Base-by-base conservation (phyloP, 1,140 invertebrate genomes). In the Plodia interpunctella region DNA sequence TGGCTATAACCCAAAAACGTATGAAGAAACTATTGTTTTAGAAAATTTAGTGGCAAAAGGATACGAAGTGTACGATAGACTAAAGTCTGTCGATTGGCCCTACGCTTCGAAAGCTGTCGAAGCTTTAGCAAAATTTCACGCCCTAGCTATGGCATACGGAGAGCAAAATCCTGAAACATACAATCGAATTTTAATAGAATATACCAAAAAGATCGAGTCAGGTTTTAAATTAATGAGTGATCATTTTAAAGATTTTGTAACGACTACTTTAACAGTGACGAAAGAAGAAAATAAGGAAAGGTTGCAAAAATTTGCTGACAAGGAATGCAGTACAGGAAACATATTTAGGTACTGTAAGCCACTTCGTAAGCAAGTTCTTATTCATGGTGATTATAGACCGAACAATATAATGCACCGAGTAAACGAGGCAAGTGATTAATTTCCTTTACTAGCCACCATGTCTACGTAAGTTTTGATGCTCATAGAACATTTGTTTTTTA, bases 381-480 rank as follows among this genome's bases (percentile, higher is more conserved):
- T 20, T 18, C 72, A 75, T n/a, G 59, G 65, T 2, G 72, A 72
- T 30, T 75, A 44, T 20, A 64, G 63, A 44, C 44, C 57, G 9
- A 75, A 62, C 51, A 75, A 75, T 32, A 30, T 72, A 5, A 67
- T 73, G 68, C 56, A 68, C n/a, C 68, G 59, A 57, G 44, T 56
- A 15, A 20, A 55, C 53, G 19, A 63, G 52, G 59, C 63, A 35
- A 51, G 55, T 32, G 21, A 25, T 25, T 25, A 25, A 6, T 2
- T 25, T 25, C 21, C 2, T 25, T 25, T 25, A 25, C 21, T 6
- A 25, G 21, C 2, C 21, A 25, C 6, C 2, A 3, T 25, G n/a
- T n/a, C n/a, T n/a, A n/a, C 6, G 21, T 25, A 2, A 3, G 2
- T 25, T 25, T 25, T 25, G 21, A 25, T 25, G 2, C 21, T 25